A percentile compares a stretch with the other conserved stretches of the same genome.
Evolutionary conservation across 2,113 vertebrate species (phyloP).

Genomic region (Chamaea fasciata): DNA sequence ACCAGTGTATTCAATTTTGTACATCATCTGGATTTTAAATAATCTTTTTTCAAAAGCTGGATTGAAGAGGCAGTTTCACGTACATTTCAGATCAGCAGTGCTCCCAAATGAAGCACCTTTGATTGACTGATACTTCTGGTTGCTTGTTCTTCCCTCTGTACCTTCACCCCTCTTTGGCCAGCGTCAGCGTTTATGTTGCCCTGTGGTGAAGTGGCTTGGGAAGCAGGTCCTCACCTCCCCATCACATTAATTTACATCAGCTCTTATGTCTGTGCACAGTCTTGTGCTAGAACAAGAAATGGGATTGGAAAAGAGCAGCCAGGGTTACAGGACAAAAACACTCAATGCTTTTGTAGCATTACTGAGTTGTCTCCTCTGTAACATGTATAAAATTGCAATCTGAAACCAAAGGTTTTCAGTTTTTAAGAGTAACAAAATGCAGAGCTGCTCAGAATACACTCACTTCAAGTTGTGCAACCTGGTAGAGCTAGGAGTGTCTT

Average conservation of each 20-base stretch:
- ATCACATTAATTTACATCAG: background rate
- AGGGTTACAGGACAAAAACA: background rate
- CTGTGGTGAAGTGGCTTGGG: background rate
- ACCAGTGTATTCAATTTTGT: background rate
- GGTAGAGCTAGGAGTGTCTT: background rate
- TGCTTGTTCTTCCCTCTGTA: background rate
- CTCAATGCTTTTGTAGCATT: background rate
- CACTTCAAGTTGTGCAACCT: background rate
- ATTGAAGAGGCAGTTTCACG: background rate
- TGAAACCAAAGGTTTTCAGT: background rate
- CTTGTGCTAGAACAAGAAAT: background rate
- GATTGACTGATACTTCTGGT: background rate
- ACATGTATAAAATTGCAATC: background rate
- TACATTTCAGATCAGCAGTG: background rate
- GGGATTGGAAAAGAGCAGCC: background rate
- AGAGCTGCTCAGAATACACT: background rate
- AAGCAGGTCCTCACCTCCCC: background rate
- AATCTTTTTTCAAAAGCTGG: background rate
- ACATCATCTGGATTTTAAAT: background rate
- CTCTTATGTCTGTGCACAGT: background rate
- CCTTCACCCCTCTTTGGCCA: background rate
- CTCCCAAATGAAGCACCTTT: background rate
- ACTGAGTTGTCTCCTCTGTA: background rate
- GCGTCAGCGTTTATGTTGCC: background rate
- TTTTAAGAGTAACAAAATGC: background rate